Evolutionary conservation across 2,797 vertebrate genomes (phyloP), one percentile per base, ranked within the genome.

Genomic region (Sternotherus odoratus): DNA sequence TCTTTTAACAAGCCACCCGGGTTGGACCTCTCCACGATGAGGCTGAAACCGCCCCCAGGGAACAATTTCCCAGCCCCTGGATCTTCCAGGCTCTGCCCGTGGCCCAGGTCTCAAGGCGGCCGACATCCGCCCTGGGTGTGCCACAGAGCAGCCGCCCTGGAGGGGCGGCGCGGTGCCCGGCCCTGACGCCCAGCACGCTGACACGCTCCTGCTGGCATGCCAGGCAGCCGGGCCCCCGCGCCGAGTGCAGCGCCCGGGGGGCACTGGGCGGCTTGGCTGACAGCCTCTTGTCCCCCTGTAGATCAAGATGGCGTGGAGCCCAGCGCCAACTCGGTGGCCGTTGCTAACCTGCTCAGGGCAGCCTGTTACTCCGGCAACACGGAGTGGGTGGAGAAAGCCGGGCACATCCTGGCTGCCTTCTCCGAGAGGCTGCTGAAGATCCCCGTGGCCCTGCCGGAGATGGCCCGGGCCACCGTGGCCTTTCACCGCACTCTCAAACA

Each of bases 281-380:
- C 33, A 15, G 60, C 43, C 3, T 56, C 12, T 57, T 82, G 60
- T 88, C 12, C 63, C 39, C 79, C 69, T 51, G 12, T 97, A 99
- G 99, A 99, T 97, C 99, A 99, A 95, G 99, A 99, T 1, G 99
- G 99, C 17, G 99, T 99, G 2, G 99, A 99, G 96, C 99, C 99
- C 95, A 98, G 98, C 0, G 98, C 98, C 48, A 99, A 99, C 97
- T 99, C 99, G 0, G 95, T 99, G 72, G 97, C 98, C 0, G 98
- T 99, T 5, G 98, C 98, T 95, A 99, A 99, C 94, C 98, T 99
- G 75, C 98, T 99, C 85, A 98, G 99, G 79, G 98, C 99, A 79
- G 99, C 98, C 5, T 98, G 98, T 89, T 98, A 98, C 97, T 98
- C 98, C 0, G 98, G 98, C 81, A 97, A 95, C 33, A 97, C 82